Base-by-base conservation (phyloP, 2,888 invertebrate genomes). In the Catocala sponsa region DNA sequence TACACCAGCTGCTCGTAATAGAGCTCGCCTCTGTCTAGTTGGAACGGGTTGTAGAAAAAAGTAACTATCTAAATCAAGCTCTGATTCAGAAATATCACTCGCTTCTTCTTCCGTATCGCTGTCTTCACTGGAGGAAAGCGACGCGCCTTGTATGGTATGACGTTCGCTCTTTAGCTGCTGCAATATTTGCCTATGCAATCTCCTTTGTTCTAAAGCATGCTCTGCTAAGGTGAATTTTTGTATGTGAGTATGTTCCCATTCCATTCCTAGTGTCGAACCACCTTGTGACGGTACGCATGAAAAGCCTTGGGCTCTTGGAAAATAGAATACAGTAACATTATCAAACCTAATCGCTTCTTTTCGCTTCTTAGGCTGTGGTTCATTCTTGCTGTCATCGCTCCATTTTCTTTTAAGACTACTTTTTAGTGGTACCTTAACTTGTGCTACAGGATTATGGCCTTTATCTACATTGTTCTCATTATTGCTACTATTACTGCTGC, bases 201-300 rank as follows among this genome's bases (percentile, higher is more conserved):
- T 95, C 67, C 98, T 95, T 88, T 99, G 97, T 88, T 99, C 98
- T 55, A 97, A 95, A 4, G 98, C 98, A 91, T 99, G 98, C 87
- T 99, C 98, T 5, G 96, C 92, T 76, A 99, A 91, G 10, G 98
- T 97, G 89, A 99, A 98, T 60, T 96, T 96, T 96, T 81, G 96
- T 95, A 85, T 96, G 96, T 78, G 96, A 74, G 88, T 95, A 88
- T 97, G 97, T 69, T 95, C 95, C 70, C 97, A 95, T 69, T 96
- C 97, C 99, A 99, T 99, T 32, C 99, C 99, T 72, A 99, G 95
- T 2, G 99, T 99, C n/a, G 97, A 97, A 5, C 97, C 97, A 59
- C 98, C 98, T 91, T 97, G 97, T 10, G 98, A 98, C 53, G 98
- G 98, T 68, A 98, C 98, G 91, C 98, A 98, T 43, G 97, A 97